Conservation (phyloP, 2,113 vertebrate species). For the Cyanoderma ruficeps region DNA sequence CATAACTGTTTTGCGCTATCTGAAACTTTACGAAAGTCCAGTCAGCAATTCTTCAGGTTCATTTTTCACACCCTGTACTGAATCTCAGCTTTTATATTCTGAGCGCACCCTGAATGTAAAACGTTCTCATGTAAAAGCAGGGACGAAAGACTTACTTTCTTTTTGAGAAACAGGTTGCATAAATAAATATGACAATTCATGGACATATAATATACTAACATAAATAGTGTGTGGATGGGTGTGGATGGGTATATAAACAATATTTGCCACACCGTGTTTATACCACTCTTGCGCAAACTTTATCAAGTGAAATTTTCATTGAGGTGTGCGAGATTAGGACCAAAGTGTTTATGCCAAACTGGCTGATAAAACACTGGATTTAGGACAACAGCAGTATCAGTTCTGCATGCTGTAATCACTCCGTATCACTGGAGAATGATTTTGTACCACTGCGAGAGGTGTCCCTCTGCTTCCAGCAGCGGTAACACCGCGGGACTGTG, state of each 20-base stretch:
- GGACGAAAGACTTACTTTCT: not conserved
- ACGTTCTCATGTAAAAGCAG: not conserved
- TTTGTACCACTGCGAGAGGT: not conserved
- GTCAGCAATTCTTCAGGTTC: not conserved
- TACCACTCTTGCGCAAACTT: not conserved
- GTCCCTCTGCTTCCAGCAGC: not conserved
- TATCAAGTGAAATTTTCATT: not conserved
- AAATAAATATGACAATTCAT: not conserved
- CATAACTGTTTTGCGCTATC: not conserved
- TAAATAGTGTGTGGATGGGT: not conserved
- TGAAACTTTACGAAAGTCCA: not conserved
- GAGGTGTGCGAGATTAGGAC: not conserved
- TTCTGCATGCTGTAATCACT: not conserved
- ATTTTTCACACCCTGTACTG: not conserved
- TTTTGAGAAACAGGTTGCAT: not conserved
- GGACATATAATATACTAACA: not conserved
- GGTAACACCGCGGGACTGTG: fast-evolving
- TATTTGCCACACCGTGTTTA: not conserved
- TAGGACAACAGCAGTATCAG: not conserved
- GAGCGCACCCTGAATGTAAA: not conserved
- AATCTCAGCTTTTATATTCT: not conserved
- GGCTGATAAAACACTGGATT: conserved; percentile 3
- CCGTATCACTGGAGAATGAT: not conserved
- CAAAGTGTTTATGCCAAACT: not conserved
- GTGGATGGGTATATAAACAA: not conserved